phyloP scores from a whole-genome alignment of 2,797 vertebrate genomes.

The Protonibea diacanthus region DNA sequence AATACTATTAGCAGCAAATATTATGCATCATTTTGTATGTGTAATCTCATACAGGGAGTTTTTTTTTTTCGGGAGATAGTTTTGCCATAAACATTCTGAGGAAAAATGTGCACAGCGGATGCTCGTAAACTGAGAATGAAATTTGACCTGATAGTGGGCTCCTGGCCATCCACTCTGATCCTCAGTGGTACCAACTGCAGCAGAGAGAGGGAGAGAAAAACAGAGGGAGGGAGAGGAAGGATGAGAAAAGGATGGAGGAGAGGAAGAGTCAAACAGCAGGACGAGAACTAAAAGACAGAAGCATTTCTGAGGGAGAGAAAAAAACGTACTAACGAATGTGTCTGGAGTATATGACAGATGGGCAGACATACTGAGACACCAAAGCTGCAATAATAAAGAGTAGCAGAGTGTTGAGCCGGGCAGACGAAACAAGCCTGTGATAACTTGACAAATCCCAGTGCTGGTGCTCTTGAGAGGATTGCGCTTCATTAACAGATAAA shows the following conservation, averaged over 20 bases:
- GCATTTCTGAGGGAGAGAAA: conserved; percentile 6
- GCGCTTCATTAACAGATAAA: conserved; percentile 77
- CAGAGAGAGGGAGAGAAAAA: conserved; percentile 4
- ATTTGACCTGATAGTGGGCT: conserved; percentile 39
- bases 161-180: conserved; percentile 42
- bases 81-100: conserved; percentile 21
- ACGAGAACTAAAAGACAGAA: background rate
- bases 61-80: conserved; percentile 13
- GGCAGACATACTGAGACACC: conserved; percentile 24
- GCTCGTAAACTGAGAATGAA: conserved; percentile 29
- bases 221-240: conserved; percentile 20
- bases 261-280: background rate
- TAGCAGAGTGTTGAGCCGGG: conserved; percentile 37
- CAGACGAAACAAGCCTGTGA: conserved; percentile 36
- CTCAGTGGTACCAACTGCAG: conserved; percentile 18
- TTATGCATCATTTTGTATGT: conserved; percentile 35
- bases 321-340: background rate
- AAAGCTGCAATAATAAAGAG: conserved; percentile 43
- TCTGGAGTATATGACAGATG: background rate
- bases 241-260: background rate
- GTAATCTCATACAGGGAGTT: conserved; percentile 20
- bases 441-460: conserved; percentile 65
- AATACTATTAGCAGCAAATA: conserved; percentile 42
- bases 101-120: background rate
- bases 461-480: conserved; percentile 68